Evolutionary conservation across 2,888 invertebrate genomes (phyloP).

Genomic region (Parapristionchus giblindavisi): DNA sequence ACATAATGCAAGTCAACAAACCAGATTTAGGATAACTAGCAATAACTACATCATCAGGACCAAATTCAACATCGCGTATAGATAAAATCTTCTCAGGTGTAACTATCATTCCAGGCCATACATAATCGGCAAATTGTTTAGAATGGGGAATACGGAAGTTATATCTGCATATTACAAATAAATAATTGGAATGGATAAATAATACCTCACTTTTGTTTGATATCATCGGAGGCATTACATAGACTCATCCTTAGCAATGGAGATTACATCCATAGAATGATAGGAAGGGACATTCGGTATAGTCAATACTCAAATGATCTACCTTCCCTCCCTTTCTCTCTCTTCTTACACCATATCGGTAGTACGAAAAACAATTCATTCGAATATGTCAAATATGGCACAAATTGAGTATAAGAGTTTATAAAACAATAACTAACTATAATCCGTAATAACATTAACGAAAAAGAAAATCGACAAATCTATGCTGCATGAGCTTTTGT

Average conservation of each 20-base stretch:
- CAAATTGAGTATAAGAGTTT: too few species aligned
- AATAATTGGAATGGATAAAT: neutral
- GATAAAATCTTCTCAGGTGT: constrained; percentile 56
- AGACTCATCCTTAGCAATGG: neutral
- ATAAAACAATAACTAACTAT: too few species aligned
- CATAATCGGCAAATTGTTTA: constrained; percentile 52
- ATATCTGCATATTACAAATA: constrained; percentile 37
- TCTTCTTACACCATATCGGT: neutral
- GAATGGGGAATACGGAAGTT: constrained; percentile 54
- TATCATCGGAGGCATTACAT: constrained; percentile 1
- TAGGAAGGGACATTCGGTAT: neutral
- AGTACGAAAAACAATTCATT: neutral
- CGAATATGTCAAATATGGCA: constrained; percentile 8
- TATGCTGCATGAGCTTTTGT: constrained; percentile 30
- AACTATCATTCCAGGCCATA: constrained; percentile 66
- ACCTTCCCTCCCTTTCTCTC: neutral
- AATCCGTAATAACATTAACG: constrained; percentile 4
- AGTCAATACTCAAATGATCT: constrained; percentile 20
- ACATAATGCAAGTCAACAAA: constrained; percentile 66
- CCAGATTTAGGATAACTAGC: constrained; percentile 89
- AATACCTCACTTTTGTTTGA: constrained; percentile 23
- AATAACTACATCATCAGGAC: constrained; percentile 84
- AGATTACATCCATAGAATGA: neutral
- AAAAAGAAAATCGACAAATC: neutral
- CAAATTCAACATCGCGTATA: constrained; percentile 52